Evolutionary conservation across 1,140 invertebrate genomes (phyloP), one percentile per base, ranked within the genome.

Genomic region (Drosophila grimshawi): DNA sequence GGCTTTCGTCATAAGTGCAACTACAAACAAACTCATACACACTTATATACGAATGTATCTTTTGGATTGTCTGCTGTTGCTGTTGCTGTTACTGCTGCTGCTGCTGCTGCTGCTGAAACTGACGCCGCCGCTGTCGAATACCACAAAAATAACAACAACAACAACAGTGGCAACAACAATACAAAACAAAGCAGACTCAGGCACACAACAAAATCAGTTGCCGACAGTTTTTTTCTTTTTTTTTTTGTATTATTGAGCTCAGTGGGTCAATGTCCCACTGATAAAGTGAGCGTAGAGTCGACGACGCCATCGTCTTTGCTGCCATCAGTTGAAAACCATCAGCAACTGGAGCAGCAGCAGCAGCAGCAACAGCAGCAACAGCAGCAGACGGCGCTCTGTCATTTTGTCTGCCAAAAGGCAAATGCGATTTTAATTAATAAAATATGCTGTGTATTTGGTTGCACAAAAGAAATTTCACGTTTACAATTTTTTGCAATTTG

Each of bases 371-470:
- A 46, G n/a, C 62, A 55, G 46, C 46, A 52, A 30, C 65, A 46
- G n/a, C 62, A 55, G 46, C 46, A 52, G 37, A 30, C 66, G 68
- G 68, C 72, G 72, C 71, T 51, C 49, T 64, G 19, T 19, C 19
- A 19, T 53, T 35, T 53, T 56, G 62, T 52, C 60, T 67, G 81
- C 73, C 80, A 83, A 75, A 70, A 71, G 68, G 68, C 68, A 76
- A 89, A 89, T 83, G 80, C 80, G 85, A 89, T 88, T 88, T 88
- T 88, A 88, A 88, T 88, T 88, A 88, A 88, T 89, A 80, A 88
- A 88, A 89, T 89, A 85, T 88, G 83, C 81, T 73, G 33, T 61
- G 83, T 83, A 76, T 82, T 75, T 70, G 73, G 69, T 88, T 89
- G 83, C 83, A 89, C 83, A 88, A 88, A 88, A 86, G 73, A 64